A percentile compares a stretch with the other conserved stretches of the same genome.
Evolutionary conservation across 2,797 vertebrate species (phyloP).

Genomic region (Ispidina lecontei): DNA sequence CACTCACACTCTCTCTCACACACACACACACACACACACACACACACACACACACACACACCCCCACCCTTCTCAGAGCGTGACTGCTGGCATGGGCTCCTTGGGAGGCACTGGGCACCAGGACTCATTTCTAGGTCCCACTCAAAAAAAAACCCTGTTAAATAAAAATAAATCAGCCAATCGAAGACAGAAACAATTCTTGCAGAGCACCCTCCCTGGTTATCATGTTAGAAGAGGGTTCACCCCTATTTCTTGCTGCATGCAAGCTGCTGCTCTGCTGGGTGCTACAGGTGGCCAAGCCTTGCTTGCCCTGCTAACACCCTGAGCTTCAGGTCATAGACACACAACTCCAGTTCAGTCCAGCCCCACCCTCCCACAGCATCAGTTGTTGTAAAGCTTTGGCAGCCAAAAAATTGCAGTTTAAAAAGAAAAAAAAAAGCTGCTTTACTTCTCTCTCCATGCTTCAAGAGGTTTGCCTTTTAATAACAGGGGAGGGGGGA

Average conservation of each 20-base stretch:
- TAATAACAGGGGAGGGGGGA: neutral
- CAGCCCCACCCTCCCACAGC: neutral
- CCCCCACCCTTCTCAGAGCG: accelerated
- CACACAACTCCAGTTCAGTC: neutral
- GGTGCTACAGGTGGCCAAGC: neutral
- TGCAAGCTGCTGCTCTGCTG: neutral
- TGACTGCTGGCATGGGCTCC: neutral
- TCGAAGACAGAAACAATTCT: too few relatives aligned
- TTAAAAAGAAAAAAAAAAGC: neutral
- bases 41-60: neutral
- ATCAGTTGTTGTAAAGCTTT: neutral
- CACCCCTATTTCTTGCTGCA: neutral
- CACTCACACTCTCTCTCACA: neutral
- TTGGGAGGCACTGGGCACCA: neutral
- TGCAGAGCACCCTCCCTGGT: too few relatives aligned
- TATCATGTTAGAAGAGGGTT: neutral
- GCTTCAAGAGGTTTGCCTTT: neutral
- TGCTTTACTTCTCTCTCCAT: neutral
- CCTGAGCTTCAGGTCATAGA: neutral
- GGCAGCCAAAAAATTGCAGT: neutral
- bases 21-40: too few relatives aligned
- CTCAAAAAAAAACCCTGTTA: neutral
- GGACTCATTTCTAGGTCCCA: neutral
- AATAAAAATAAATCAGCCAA: neutral
- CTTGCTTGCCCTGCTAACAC: neutral